phyloP scores from a whole-genome alignment of 2,113 vertebrate species.

The Cariama cristata region DNA sequence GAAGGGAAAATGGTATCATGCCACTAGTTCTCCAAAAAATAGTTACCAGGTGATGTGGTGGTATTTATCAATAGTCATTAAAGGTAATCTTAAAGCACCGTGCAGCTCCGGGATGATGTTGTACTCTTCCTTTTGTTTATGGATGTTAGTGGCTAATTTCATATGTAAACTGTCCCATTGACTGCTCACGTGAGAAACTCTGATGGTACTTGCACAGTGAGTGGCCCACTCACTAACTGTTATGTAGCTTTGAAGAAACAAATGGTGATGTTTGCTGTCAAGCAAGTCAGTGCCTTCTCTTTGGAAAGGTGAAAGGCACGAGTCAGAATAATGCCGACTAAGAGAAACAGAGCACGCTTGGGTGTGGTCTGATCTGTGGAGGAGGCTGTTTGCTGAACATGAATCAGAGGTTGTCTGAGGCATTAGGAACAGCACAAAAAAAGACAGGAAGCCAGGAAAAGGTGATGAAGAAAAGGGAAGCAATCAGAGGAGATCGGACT shows the following conservation, averaged over 20 bases:
- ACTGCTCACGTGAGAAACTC: neutral
- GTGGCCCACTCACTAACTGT: neutral
- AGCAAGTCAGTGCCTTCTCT: neutral
- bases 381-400: conserved; percentile 47
- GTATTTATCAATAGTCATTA: neutral
- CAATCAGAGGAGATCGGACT: neutral
- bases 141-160: neutral
- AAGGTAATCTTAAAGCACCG: neutral
- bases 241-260: neutral
- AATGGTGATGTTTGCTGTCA: neutral
- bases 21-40: neutral
- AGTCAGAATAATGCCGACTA: neutral
- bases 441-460: neutral
- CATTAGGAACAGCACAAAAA: neutral
- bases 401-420: conserved; percentile 45
- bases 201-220: neutral
- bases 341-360: neutral
- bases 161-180: neutral
- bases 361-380: neutral
- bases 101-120: neutral
- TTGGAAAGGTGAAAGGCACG: neutral
- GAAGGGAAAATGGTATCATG: neutral
- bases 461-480: conserved; percentile 30
- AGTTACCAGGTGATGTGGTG: neutral
- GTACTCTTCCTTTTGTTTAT: neutral